Evolutionary conservation across 2,113 vertebrate species (phyloP).

Genomic region (Zootoca vivipara): DNA sequence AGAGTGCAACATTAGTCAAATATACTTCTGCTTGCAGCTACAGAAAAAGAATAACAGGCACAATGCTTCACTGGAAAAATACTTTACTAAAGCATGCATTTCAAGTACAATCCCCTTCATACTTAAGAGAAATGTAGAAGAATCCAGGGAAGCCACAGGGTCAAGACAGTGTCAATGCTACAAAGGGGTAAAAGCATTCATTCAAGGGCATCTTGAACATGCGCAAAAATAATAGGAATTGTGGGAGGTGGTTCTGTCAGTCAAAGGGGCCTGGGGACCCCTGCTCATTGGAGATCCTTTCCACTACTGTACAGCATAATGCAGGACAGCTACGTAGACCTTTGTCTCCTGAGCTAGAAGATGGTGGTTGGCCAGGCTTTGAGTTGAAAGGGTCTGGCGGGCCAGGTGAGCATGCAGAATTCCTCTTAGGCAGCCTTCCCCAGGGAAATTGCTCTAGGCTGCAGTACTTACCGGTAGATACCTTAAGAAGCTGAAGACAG

Average conservation of each 20-base stretch:
- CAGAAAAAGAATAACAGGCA: not conserved
- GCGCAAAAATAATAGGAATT: not conserved
- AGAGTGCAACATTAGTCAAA: not conserved
- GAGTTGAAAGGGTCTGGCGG: not conserved
- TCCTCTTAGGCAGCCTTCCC: not conserved
- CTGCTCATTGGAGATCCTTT: not conserved
- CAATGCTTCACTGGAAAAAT: not conserved
- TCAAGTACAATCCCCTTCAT: not conserved
- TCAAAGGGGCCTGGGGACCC: not conserved
- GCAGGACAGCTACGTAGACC: not conserved
- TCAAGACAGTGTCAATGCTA: not conserved
- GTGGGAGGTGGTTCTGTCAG: not conserved
- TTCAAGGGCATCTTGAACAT: not conserved
- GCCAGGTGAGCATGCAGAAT: not conserved
- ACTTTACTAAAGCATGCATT: not conserved
- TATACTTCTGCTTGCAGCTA: not conserved
- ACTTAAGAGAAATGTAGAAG: slow-evolving; percentile 15
- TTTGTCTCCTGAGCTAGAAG: not conserved
- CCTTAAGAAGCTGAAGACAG: not conserved
- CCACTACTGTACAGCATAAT: not conserved
- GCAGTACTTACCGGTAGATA: not conserved
- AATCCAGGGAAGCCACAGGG: not conserved
- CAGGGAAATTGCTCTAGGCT: not conserved
- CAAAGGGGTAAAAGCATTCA: slow-evolving; percentile 1
- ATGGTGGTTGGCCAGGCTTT: not conserved